Evolutionary conservation across 64 coral and sea anemone genomes (phyloP), one percentile per base, ranked within the genome.

Genomic region (Montipora sp.): DNA sequence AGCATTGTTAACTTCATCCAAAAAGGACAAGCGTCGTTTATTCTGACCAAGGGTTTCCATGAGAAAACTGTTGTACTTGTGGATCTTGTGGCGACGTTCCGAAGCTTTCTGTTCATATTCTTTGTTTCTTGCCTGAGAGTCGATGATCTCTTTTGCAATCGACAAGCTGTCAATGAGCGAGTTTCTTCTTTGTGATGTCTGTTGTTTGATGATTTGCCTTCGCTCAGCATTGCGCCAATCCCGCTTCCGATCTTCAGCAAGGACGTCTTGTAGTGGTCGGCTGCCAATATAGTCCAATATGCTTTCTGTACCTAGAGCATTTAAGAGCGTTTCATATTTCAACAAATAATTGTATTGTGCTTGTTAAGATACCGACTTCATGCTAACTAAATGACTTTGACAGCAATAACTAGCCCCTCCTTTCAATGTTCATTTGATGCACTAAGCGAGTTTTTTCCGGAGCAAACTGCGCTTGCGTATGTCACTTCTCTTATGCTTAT

Each of bases 81-180:
- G 68, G 43, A 85, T 85, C 7, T 70, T 46, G n/a, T 46, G 45
- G 0, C 61, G 46, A n/a, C 61, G 27, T 46, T 70, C 46, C 6
- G 45, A 71, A 4, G 82, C 82, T 63, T 48, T 85, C 36, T 49
- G 13, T 11, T 85, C 82, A 3, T 59, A 60, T 2, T 27, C 11
- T 9, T 36, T 81, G 20, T 71, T 71, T 19, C 68, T 63, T 15
- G 13, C 13, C 3, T 63, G 14, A 12, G 59, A 11, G 13, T 15
- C 4, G 5, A 85, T 71, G 47, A 85, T 50, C 1, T 15, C 46
- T 46, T 72, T 85, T 15, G 82, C 63, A 21, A 51, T 22, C 18
- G 1, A n/a, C 5, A 85, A 12, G 63, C 82, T 85, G 45, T 85
- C 82, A 71, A 66, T 63, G 46, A 85, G 82, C 15, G 82, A 51